Evolutionary conservation across 2,797 vertebrate species (phyloP), one percentile per base, ranked within the genome.

Genomic region (Cottoperca gobio): DNA sequence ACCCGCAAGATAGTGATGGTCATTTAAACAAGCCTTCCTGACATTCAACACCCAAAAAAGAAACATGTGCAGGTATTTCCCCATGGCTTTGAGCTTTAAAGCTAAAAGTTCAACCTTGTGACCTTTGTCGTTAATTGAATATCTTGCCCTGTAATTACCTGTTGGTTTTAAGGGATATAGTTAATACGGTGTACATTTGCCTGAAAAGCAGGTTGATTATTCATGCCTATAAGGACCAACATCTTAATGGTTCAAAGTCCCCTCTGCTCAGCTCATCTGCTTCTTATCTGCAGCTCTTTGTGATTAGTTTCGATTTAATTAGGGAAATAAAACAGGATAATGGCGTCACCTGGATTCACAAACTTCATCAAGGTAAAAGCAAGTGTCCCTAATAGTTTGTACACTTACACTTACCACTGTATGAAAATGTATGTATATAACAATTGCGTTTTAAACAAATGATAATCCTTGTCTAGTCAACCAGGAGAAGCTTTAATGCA

Each of bases 81-180:
- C 37, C 17, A 5, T 6, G 1, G 17, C 2, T 0, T 9, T 54
- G 14, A 48, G 24, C 49, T 71, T 31, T 46, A 21, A 35, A 17
- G 12, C n/a, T 24, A 8, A 58, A 79, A 78, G 54, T 63, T 73
- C 67, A 69, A 53, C 42, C 45, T n/a, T 55, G 17, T 46, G 70
- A 66, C 48, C 53, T 86, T 79, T 73, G 31, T 28, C 8, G 4
- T 31, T 31, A 21, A 50, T 70, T 77, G 3, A 43, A 46, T 31
- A 39, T n/a, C 14, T 66, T 12, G 17, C 3, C 19, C 13, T 14
- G 13, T 40, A 50, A 46, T 65, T 33, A 52, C 14, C 10, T 4
- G 10, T 39, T 3, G 24, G 28, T 55, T 64, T 60, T 23, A n/a
- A 45, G 1, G 21, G 3, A 26, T 16, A n/a, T 9, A 31, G 28